phyloP scores from a whole-genome alignment of 2,113 vertebrate genomes.

The Nyctereutes procyonoides region DNA sequence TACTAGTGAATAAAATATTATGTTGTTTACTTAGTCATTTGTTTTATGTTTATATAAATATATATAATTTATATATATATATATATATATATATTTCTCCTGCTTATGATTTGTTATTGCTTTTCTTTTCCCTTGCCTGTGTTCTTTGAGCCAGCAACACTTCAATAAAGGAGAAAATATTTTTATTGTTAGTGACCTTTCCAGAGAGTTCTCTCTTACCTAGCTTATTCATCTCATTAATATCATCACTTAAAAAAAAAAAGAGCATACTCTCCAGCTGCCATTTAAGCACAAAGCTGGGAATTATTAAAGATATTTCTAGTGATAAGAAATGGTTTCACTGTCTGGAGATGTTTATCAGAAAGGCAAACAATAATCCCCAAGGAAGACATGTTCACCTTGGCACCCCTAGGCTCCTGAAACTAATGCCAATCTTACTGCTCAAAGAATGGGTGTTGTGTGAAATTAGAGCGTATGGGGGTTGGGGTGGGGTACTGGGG shows the following conservation, averaged over 20 bases:
- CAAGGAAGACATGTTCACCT: conserved; percentile 3
- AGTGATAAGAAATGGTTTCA: conserved; percentile 18
- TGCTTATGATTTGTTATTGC: neutral
- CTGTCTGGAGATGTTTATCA: conserved; percentile 51
- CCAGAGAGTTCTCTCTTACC: neutral
- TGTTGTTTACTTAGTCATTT: neutral
- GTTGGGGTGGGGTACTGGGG: neutral
- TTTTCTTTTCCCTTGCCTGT: neutral
- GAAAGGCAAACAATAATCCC: conserved; percentile 19
- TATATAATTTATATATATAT: neutral
- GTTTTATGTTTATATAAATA: neutral
- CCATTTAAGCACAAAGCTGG: conserved; percentile 3
- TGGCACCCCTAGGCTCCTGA: neutral
- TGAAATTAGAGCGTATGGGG: neutral
- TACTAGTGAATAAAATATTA: neutral
- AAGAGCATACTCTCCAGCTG: neutral
- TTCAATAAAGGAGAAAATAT: conserved; percentile 21
- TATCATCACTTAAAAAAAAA: neutral
- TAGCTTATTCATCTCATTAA: neutral
- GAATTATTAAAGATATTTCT: conserved; percentile 15
- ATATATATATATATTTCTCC: neutral
- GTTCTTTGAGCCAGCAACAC: neutral
- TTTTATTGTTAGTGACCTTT: conserved; percentile 56
- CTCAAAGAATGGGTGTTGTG: conserved; percentile 2
- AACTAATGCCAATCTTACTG: conserved; percentile 29